Percentiles rank a stretch among this genome's conserved stretches.
Evolutionary conservation across 2,797 vertebrate genomes (phyloP).

Genomic region (Typhlichthys eigenmanni): DNA sequence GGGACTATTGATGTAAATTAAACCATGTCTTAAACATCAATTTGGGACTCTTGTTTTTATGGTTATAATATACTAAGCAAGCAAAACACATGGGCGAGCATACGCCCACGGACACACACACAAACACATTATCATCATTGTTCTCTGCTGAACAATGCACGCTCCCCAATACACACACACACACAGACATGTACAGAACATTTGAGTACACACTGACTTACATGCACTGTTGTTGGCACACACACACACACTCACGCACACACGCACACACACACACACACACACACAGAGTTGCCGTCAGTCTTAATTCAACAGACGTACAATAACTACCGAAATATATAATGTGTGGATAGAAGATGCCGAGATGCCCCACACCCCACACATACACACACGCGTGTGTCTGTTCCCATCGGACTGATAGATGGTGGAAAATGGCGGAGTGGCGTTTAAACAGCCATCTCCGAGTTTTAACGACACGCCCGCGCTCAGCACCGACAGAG

Average conservation of each 20-base stretch:
- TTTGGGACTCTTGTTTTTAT: slow-evolving; percentile 70
- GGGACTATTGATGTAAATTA: slow-evolving; percentile 59
- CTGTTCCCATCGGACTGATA: slow-evolving; percentile 56
- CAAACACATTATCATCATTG: slow-evolving; percentile 31
- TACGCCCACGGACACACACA: slow-evolving; percentile 15
- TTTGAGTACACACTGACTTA: no score
- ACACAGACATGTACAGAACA: slow-evolving; percentile 24
- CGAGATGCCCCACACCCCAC: slow-evolving; percentile 2
- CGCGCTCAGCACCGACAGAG: slow-evolving; percentile 53
- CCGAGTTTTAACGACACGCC: slow-evolving; percentile 67
- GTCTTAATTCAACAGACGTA: slow-evolving; percentile 74
- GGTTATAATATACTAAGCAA: slow-evolving; percentile 51
- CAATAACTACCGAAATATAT: slow-evolving; percentile 63
- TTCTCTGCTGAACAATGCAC: not conserved
- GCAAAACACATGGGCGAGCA: slow-evolving; percentile 38
- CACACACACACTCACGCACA: slow-evolving; percentile 25
- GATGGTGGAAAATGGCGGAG: slow-evolving; percentile 60
- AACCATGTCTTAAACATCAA: slow-evolving; percentile 60
- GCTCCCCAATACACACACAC: slow-evolving; percentile 34
- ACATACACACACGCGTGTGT: slow-evolving; percentile 14
- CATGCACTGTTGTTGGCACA: not conserved
- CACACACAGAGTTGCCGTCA: slow-evolving; percentile 46
- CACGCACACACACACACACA: slow-evolving; percentile 26
- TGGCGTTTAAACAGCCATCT: slow-evolving; percentile 64
- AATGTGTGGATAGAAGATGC: slow-evolving; percentile 52